phyloP scores from a whole-genome alignment of 2,113 vertebrate species.

The Clarias macrocephalus region DNA sequence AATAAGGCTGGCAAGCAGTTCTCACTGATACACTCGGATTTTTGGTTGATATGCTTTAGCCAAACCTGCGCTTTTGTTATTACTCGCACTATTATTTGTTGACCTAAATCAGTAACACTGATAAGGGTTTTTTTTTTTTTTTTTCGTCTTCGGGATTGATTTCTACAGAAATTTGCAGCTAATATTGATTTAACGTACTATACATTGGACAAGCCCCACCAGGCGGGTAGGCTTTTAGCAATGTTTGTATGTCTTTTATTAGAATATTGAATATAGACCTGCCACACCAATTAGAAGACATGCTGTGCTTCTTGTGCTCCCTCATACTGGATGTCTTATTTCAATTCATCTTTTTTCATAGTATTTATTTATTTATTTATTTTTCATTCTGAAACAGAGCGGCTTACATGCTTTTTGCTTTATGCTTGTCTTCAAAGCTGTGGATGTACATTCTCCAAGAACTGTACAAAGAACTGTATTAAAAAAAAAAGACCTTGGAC shows the following conservation, averaged over 20 bases:
- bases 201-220: background rate
- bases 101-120: background rate
- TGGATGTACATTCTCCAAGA: slow-evolving; percentile 7
- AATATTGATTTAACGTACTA: slow-evolving; percentile 22
- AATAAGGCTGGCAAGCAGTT: slow-evolving; percentile 8
- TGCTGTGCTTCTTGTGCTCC: background rate
- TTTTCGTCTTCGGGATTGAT: slow-evolving; percentile 3
- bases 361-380: background rate
- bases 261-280: slow-evolving; percentile 11
- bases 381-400: background rate
- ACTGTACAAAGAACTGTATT: background rate
- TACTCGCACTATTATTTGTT: background rate
- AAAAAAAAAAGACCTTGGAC: slow-evolving; percentile 35
- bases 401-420: slow-evolving; percentile 21
- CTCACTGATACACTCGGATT: background rate
- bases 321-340: slow-evolving; percentile 11
- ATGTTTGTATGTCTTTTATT: slow-evolving; percentile 20
- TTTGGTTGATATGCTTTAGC: background rate
- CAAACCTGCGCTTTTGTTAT: background rate
- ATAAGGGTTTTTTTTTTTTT: background rate
- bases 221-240: slow-evolving; percentile 11
- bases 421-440: background rate
- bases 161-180: slow-evolving; percentile 7
- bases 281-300: background rate
- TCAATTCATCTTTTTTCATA: background rate